These are phyloP conservation scores for Arrhopalites spinosus DNA, from an alignment of 2,888 invertebrate species.

Conservation along the genomic window DNA sequence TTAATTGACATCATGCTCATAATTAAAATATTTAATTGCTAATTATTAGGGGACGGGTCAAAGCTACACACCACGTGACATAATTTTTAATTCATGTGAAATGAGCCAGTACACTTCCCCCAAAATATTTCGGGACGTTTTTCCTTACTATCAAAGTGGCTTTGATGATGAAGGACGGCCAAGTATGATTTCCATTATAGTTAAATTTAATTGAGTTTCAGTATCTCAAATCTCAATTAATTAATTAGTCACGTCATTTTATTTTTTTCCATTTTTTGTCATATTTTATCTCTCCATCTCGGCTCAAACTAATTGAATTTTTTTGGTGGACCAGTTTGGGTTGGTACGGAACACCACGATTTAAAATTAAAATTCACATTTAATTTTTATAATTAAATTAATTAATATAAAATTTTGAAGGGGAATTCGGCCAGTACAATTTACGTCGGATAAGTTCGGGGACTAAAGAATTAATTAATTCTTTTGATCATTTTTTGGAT, in stretches of 20 bases:
- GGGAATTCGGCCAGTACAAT: background rate
- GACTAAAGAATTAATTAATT: background rate
- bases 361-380: too few relatives aligned
- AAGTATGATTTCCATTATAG: too few relatives aligned
- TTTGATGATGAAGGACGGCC: background rate
- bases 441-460: background rate
- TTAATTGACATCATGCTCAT: too few relatives aligned
- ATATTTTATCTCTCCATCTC: too few relatives aligned
- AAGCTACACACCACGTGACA: background rate
- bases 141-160: background rate
- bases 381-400: background rate
- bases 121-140: background rate
- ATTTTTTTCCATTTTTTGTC: background rate
- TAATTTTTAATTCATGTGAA: constrained; percentile 1
- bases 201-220: too few relatives aligned
- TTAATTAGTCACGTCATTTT: background rate
- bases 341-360: background rate
- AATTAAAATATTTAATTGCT: too few relatives aligned
- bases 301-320: too few relatives aligned
- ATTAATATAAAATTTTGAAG: background rate
- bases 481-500: background rate
- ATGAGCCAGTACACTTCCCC: background rate
- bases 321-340: too few relatives aligned
- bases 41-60: too few relatives aligned
- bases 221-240: too few relatives aligned